These are phyloP conservation scores for Myotis yumanensis DNA, from an alignment of 2,113 vertebrate species.

Conservation along the genomic window DNA sequence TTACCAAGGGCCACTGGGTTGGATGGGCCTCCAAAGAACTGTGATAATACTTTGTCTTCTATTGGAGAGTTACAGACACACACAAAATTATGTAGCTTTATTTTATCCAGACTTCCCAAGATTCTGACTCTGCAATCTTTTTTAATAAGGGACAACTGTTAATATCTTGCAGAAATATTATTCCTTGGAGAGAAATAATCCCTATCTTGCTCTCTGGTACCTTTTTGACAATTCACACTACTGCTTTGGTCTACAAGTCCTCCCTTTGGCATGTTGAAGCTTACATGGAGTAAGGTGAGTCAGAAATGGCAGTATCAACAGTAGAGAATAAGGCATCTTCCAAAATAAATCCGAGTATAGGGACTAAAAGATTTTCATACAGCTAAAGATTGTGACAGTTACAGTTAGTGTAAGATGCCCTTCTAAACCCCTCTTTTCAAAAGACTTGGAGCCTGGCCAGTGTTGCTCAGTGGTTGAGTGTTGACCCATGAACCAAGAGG, in stretches of 20 bases:
- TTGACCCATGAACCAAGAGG: no score
- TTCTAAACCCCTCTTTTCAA: background rate
- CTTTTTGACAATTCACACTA: background rate
- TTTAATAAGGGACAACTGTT: background rate
- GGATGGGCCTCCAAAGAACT: accelerated
- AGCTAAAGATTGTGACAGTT: background rate
- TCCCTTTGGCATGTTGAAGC: background rate
- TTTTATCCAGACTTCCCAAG: background rate
- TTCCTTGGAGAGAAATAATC: background rate
- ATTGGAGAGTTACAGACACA: background rate
- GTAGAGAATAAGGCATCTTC: background rate
- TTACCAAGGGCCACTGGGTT: background rate
- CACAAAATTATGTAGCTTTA: background rate
- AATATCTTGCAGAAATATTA: background rate
- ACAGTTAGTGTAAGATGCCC: background rate
- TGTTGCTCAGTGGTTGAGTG: no score
- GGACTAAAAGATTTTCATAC: background rate
- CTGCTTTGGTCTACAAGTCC: background rate
- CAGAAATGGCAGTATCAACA: background rate
- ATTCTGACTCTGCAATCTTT: background rate
- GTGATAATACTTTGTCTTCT: background rate
- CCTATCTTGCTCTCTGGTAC: background rate
- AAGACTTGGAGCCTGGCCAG: background rate
- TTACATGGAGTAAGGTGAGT: background rate
- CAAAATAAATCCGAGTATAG: background rate